Evolutionary conservation across 2,888 invertebrate species (phyloP).

Genomic region (Toxonevra muliebris): DNA sequence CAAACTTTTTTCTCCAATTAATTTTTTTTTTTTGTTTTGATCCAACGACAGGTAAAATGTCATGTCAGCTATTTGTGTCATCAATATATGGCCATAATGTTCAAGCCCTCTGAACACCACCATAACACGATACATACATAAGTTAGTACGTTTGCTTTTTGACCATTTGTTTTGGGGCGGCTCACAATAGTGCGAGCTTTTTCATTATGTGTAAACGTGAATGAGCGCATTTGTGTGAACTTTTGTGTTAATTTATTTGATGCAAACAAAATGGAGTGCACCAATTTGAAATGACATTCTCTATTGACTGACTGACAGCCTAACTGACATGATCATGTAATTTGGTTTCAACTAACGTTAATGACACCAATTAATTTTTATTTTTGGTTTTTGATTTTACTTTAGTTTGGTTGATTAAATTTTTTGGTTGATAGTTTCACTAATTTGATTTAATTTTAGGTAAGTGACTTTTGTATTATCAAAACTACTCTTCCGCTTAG

Average conservation of each 20-base stretch:
- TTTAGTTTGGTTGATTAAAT: no score
- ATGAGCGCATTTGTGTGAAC: constrained; percentile 12
- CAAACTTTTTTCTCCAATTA: not conserved
- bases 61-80: constrained; percentile 13
- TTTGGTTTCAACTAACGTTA: no score
- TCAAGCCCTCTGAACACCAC: not conserved
- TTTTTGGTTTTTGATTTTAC: no score
- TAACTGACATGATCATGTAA: no score
- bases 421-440: not conserved
- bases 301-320: no score
- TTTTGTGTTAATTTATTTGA: constrained; percentile 28
- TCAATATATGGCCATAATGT: constrained; percentile 9
- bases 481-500: no score
- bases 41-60: constrained; percentile 24
- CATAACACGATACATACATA: not conserved
- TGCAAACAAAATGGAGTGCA: constrained; percentile 10
- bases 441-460: no score
- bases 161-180: not conserved
- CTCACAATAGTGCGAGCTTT: not conserved
- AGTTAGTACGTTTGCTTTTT: not conserved
- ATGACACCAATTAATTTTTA: no score
- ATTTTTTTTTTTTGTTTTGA: constrained; percentile 3
- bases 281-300: constrained; percentile 13
- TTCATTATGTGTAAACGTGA: not conserved
- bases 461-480: no score